A percentile compares a stretch with the other conserved stretches of the same genome.
phyloP scores from a whole-genome alignment of 2,888 invertebrate species.

The Eristalinus aeneus region DNA sequence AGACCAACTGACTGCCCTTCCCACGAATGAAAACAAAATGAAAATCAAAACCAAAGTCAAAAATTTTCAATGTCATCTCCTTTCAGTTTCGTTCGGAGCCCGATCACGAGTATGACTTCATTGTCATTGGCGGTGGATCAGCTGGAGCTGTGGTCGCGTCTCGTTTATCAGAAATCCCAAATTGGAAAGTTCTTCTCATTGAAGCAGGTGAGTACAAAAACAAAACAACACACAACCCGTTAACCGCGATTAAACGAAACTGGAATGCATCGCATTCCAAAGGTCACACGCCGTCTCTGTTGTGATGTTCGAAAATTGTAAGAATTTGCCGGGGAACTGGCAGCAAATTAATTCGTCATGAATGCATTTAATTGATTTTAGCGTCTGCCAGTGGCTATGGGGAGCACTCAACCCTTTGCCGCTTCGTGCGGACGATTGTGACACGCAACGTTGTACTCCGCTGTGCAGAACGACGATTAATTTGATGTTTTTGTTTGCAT shows the following conservation, averaged over 20 bases:
- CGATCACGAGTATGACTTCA: conserved; percentile 80
- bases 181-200: conserved; percentile 80
- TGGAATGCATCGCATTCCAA: background rate
- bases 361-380: conserved; percentile 29
- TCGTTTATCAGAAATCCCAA: conserved; percentile 79
- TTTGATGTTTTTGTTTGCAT: conserved; percentile 23
- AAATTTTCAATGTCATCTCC: conserved; percentile 28
- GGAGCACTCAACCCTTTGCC: conserved; percentile 29
- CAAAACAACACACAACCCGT: background rate
- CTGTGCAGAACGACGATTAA: conserved; percentile 33
- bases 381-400: background rate
- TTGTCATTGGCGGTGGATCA: conserved; percentile 80
- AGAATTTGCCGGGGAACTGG: background rate
- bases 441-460: conserved; percentile 47
- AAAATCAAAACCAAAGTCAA: background rate
- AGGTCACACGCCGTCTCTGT: background rate
- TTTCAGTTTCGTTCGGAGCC: conserved; percentile 79
- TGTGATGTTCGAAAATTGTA: background rate
- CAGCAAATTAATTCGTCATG: background rate
- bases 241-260: background rate
- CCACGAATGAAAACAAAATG: background rate
- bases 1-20: no score
- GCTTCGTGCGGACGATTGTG: conserved; percentile 44
- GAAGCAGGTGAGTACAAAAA: conserved; percentile 79
- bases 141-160: conserved; percentile 80